Percentiles rank a stretch among this genome's conserved stretches.
Evolutionary conservation across 1,140 invertebrate species (phyloP).

Genomic region (Formica exsecta): DNA sequence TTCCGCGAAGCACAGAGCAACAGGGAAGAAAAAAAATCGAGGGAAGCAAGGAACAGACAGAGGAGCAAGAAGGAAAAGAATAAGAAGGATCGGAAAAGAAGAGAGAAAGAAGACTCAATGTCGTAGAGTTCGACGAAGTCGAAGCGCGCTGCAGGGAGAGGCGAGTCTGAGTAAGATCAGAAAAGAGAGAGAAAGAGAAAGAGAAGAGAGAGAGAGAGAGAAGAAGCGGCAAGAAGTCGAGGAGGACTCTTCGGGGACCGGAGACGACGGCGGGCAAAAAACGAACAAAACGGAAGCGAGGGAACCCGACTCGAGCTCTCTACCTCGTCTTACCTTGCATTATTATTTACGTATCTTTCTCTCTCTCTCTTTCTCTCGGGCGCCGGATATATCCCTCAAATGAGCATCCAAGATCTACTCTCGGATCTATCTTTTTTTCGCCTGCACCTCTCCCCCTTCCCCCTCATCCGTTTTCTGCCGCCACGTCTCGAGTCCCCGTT

Average conservation of each 20-base stretch:
- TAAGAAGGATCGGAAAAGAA: slow-evolving; percentile 11
- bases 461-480: neutral
- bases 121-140: slow-evolving; percentile 48
- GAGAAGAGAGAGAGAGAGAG: slow-evolving; percentile 18
- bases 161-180: slow-evolving; percentile 13
- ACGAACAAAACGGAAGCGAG: slow-evolving; percentile 73
- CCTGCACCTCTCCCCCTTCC: neutral
- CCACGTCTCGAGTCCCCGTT: slow-evolving; percentile 33
- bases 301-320: slow-evolving; percentile 66
- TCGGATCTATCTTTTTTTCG: slow-evolving; percentile 3
- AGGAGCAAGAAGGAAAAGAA: slow-evolving; percentile 40
- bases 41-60: slow-evolving; percentile 9
- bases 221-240: slow-evolving; percentile 59
- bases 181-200: slow-evolving; percentile 21
- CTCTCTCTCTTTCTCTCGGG: neutral
- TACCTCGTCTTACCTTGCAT: slow-evolving; percentile 41
- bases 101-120: slow-evolving; percentile 4
- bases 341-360: no score
- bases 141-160: slow-evolving; percentile 36
- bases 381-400: no score
- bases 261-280: slow-evolving; percentile 71
- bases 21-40: neutral
- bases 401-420: neutral
- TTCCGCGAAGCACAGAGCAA: slow-evolving; percentile 38
- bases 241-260: slow-evolving; percentile 73